A percentile compares a stretch with the other conserved stretches of the same genome.
Conservation (phyloP, 2,113 vertebrate species). For the Sapajus apella region DNA sequence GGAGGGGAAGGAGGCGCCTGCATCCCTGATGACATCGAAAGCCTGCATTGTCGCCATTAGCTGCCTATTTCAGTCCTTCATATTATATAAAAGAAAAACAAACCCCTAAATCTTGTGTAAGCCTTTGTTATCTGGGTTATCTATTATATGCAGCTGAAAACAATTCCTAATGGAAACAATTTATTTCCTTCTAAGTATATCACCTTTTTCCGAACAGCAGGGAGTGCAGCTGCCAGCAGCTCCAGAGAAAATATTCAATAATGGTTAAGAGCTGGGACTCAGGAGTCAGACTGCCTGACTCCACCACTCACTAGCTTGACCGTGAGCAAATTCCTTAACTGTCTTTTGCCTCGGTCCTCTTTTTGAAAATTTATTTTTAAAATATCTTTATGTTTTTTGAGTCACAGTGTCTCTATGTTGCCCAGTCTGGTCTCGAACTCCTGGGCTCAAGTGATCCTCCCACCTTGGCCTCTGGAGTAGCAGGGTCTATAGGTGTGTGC, state of each 20-base stretch:
- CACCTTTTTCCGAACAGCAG: background rate
- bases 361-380: background rate
- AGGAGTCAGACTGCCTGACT: background rate
- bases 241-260: background rate
- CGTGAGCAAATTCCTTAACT: background rate
- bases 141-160: slow-evolving; percentile 25
- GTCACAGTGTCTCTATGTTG: background rate
- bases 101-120: background rate
- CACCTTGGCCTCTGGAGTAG: background rate
- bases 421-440: background rate
- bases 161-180: slow-evolving; percentile 32
- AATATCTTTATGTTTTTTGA: background rate
- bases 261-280: background rate
- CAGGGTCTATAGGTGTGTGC: background rate
- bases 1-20: background rate
- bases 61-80: background rate
- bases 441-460: background rate
- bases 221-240: background rate
- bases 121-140: slow-evolving; percentile 25
- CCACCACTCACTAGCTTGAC: background rate
- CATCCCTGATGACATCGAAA: background rate
- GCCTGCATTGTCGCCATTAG: background rate
- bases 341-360: background rate
- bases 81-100: background rate
- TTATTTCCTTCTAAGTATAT: background rate